Percentiles rank a stretch among this genome's conserved stretches.
Conservation (phyloP, 2,888 invertebrate genomes). For the Lasioglossum marginatum region DNA sequence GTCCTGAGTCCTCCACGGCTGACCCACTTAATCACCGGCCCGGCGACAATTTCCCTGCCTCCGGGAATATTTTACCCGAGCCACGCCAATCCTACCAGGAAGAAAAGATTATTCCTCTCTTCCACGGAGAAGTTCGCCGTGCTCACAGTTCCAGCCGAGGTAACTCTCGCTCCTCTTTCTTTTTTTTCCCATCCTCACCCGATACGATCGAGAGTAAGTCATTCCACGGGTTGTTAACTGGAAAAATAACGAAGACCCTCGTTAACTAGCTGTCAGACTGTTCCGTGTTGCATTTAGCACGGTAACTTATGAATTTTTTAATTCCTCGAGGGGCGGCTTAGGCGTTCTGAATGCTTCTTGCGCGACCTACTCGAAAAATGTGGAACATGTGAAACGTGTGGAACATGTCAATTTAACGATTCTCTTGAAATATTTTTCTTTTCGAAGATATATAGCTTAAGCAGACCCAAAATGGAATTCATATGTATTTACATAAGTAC, state of each 20-base stretch:
- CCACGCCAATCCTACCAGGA: background rate
- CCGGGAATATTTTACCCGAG: background rate
- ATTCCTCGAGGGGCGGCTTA: background rate
- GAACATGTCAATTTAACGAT: background rate
- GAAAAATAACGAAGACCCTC: slow-evolving; percentile 22
- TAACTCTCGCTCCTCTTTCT: slow-evolving; percentile 5
- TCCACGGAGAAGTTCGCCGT: background rate
- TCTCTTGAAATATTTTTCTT: background rate
- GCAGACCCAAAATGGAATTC: background rate
- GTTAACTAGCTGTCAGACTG: slow-evolving; percentile 31
- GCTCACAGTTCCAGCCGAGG: background rate
- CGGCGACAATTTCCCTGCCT: slow-evolving; percentile 3
- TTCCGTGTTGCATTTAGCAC: slow-evolving; percentile 7
- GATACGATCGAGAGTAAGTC: slow-evolving; percentile 39
- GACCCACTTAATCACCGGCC: slow-evolving; percentile 3
- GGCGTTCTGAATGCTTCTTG: background rate
- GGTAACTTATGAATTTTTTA: slow-evolving; percentile 9
- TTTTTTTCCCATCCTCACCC: background rate
- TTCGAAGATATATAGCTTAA: background rate
- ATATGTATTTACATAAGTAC: background rate
- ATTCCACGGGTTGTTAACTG: slow-evolving; percentile 28
- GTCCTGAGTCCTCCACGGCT: background rate
- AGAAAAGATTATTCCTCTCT: slow-evolving; percentile 4
- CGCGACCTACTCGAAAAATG: background rate
- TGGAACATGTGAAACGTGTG: background rate